phyloP scores from a whole-genome alignment of 1,140 invertebrate species.

The Pissodes strobi region DNA sequence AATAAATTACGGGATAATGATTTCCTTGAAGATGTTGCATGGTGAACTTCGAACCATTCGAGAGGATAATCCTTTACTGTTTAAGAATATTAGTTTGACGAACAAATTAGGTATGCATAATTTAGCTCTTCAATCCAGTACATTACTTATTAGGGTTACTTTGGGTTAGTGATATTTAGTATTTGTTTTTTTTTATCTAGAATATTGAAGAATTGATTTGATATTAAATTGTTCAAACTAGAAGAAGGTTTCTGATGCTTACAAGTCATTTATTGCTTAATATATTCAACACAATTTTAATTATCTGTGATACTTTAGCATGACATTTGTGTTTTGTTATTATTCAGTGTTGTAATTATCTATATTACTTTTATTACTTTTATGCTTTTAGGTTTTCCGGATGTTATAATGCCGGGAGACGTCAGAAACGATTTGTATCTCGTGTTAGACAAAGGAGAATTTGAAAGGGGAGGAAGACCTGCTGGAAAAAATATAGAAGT shows the following conservation, averaged over 20 bases:
- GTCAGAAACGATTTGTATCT: constrained; percentile 95
- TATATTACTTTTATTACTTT: neutral
- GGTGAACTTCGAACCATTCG: constrained; percentile 74
- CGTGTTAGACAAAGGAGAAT: constrained; percentile 83
- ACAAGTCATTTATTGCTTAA: no score
- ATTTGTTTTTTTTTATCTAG: no score
- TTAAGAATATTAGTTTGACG: constrained; percentile 83
- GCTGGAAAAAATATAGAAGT: constrained; percentile 94
- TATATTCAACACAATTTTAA: no score
- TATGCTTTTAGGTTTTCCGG: constrained; percentile 79
- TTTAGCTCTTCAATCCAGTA: neutral
- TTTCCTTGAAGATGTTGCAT: constrained; percentile 74
- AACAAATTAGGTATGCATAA: constrained; percentile 68
- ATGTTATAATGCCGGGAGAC: constrained; percentile 95
- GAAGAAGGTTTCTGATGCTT: no score
- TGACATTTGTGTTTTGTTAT: neutral
- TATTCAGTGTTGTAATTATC: neutral
- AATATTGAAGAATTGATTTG: no score
- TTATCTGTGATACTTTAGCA: no score
- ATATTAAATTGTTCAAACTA: no score
- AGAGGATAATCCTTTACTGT: constrained; percentile 76
- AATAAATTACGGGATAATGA: constrained; percentile 74
- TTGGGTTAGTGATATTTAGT: neutral
- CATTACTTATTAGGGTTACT: neutral
- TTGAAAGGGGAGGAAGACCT: constrained; percentile 93